phyloP scores from a whole-genome alignment of 2,113 vertebrate species.

The Hyaena hyaena region DNA sequence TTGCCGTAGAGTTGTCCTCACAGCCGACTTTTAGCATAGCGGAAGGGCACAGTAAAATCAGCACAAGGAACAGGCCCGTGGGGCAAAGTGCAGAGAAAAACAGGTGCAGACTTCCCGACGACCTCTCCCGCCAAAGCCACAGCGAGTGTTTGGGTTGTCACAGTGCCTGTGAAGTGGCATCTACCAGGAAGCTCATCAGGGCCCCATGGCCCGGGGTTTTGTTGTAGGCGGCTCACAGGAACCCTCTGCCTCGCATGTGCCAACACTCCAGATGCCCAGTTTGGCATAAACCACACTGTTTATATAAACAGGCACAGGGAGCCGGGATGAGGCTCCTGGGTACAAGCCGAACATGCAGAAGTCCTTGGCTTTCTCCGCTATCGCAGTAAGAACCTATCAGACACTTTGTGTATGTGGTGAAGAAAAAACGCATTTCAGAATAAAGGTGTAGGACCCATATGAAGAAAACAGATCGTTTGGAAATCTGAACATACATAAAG shows the following conservation, averaged over 20 bases:
- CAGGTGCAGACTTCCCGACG: neutral
- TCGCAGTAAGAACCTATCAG: neutral
- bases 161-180: accelerated
- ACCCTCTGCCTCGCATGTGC: neutral
- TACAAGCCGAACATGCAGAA: neutral
- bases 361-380: neutral
- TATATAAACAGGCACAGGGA: neutral
- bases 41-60: neutral
- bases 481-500: neutral
- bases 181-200: accelerated
- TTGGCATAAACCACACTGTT: too few relatives aligned
- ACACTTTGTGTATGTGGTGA: neutral
- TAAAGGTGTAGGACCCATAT: neutral
- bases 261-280: neutral
- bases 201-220: accelerated
- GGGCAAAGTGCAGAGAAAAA: neutral
- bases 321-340: neutral
- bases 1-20: neutral
- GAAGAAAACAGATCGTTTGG: neutral
- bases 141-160: neutral
- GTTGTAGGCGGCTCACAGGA: neutral
- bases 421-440: neutral
- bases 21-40: accelerated
- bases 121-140: neutral
- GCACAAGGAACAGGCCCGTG: accelerated